Evolutionary conservation across 2,888 invertebrate genomes (phyloP).

Genomic region (Molorchus minor): DNA sequence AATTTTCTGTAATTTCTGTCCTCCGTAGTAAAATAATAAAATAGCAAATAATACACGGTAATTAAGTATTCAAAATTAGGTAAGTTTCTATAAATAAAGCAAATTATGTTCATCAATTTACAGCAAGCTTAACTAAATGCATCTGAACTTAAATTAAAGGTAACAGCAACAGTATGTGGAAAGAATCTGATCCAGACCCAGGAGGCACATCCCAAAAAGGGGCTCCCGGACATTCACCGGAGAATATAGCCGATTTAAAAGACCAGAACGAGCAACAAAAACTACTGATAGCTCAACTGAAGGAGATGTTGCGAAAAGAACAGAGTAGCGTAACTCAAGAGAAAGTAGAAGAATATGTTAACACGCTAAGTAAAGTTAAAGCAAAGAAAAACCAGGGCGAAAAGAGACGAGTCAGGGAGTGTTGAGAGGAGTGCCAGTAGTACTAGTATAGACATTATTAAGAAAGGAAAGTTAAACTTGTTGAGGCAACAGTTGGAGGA

Average conservation of each 20-base stretch:
- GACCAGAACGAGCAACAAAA: conserved; percentile 61
- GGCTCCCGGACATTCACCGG: conserved; percentile 35
- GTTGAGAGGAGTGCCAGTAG: conserved; percentile 38
- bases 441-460: conserved; percentile 62
- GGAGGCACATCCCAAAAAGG: conserved; percentile 43
- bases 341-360: conserved; percentile 62
- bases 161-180: conserved; percentile 55
- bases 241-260: conserved; percentile 56
- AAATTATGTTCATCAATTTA: background rate
- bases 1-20: too few relatives aligned
- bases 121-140: background rate
- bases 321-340: conserved; percentile 59
- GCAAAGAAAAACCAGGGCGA: conserved; percentile 55
- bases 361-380: conserved; percentile 59
- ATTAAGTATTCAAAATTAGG: conserved; percentile 17
- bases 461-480: conserved; percentile 63
- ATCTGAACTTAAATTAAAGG: background rate
- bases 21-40: conserved; percentile 10
- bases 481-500: conserved; percentile 67
- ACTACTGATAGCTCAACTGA: conserved; percentile 60
- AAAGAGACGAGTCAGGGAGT: conserved; percentile 45
- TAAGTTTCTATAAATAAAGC: too few relatives aligned
- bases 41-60: conserved; percentile 10
- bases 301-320: conserved; percentile 62
- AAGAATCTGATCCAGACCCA: conserved; percentile 54